These are phyloP conservation scores for Ibycter americanus DNA, from an alignment of 2,797 vertebrate species.

Conservation along the genomic window DNA sequence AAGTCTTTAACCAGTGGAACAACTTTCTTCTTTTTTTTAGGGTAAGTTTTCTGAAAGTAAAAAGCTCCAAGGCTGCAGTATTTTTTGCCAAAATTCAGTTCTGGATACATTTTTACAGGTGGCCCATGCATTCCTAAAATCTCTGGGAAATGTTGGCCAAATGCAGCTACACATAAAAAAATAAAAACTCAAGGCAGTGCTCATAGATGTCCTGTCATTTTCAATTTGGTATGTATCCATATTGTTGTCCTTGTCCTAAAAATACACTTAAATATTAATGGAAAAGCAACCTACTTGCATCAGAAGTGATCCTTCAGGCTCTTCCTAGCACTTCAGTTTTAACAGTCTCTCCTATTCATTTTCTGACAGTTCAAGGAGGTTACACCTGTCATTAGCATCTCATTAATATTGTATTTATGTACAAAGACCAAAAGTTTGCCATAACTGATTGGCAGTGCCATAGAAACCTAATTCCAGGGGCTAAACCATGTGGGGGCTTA, in stretches of 20 bases:
- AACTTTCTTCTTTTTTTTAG: background rate
- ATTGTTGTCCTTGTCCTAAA: background rate
- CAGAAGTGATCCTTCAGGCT: background rate
- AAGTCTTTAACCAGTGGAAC: background rate
- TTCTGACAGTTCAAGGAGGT: background rate
- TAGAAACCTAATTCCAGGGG: background rate
- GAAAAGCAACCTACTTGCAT: background rate
- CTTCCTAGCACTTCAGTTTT: background rate
- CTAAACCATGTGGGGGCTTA: background rate
- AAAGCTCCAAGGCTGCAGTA: background rate
- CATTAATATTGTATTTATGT: background rate
- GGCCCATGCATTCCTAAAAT: background rate
- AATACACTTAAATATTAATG: constrained; percentile 16
- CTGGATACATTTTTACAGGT: background rate
- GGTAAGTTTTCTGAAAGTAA: background rate
- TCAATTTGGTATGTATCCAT: background rate
- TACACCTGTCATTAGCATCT: background rate
- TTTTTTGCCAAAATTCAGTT: background rate
- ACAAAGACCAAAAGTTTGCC: background rate
- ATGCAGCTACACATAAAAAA: background rate
- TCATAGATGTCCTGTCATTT: constrained; percentile 4
- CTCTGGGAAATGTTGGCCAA: background rate
- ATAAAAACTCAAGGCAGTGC: background rate
- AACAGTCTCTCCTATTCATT: background rate
- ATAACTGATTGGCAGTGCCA: background rate